Percentiles rank a stretch among this genome's conserved stretches.
Evolutionary conservation across 2,797 vertebrate genomes (phyloP).

Genomic region (Parauchenoglanis ngamensis): DNA sequence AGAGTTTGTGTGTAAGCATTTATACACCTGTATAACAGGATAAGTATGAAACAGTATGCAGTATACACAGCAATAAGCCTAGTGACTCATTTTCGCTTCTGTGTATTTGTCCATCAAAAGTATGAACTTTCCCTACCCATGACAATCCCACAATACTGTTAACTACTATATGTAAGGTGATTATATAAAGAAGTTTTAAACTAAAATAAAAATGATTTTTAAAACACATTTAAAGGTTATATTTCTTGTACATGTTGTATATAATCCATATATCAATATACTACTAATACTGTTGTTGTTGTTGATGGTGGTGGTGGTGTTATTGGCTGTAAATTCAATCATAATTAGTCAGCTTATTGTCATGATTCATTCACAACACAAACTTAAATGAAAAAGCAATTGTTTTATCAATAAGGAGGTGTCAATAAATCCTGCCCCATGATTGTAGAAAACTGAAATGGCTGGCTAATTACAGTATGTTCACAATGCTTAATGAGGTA

Average conservation of each 20-base stretch:
- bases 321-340: neutral
- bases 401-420: neutral
- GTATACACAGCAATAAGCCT: neutral
- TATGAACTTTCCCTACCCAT: neutral
- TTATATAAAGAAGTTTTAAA: neutral
- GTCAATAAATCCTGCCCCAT: neutral
- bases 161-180: neutral
- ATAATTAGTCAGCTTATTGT: neutral
- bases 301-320: neutral
- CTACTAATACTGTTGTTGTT: neutral
- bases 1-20: neutral
- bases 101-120: neutral
- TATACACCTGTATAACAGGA: conserved; percentile 14
- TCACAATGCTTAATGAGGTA: neutral
- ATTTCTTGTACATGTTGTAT: neutral
- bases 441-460: neutral
- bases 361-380: neutral
- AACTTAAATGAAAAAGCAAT: neutral
- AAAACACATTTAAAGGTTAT: neutral
- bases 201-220: neutral
- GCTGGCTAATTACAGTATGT: neutral
- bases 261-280: neutral
- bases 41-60: neutral
- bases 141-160: neutral
- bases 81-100: neutral